Evolutionary conservation across 2,888 invertebrate genomes (phyloP), one percentile per base, ranked within the genome.

Genomic region (Drosophila histrio): DNA sequence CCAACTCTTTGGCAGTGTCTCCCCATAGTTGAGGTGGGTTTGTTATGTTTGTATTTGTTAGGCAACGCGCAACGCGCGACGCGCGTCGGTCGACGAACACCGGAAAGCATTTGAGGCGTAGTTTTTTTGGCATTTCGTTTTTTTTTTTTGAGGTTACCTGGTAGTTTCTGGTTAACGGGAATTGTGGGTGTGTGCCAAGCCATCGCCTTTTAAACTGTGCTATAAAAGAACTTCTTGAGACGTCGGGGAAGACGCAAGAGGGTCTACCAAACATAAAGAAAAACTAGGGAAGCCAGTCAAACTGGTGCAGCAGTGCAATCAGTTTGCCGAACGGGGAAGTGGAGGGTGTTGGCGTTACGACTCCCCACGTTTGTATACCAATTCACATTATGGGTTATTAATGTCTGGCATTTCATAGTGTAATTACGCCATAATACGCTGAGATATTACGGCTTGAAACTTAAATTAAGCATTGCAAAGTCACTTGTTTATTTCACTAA

Each of bases 51-150:
- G 75, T 59, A 69, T 83, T 78, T 72, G 59, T 70, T 64, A 49
- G 54, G 59, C 62, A 41, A 62, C 53, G 56, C 28, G 24, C 50
- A 21, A 50, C 56, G 54, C n/a, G n/a, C n/a, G n/a, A n/a, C n/a
- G 39, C 47, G 38, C 58, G 52, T 30, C 15, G 68, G n/a, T n/a
- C 50, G 39, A 24, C 43, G 59, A 54, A 15, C 60, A 58, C 68
- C 74, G 74, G 87, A 82, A 87, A 76, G 63, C 46, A 77, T 84
- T 84, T 81, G 76, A 87, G 87, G 79, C 64, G 85, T 80, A 61
- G 65, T 59, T 75, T 50, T 70, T 57, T 63, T 9, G 26, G 26
- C 19, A 30, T 34, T 11, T 17, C 15, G 32, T 24, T 50, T 52
- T 17, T 26, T 50, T 54, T 43, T 67, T 77, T 77, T 81, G 81